A percentile compares a stretch with the other conserved stretches of the same genome.
phyloP scores from a whole-genome alignment of 2,888 invertebrate genomes.

The Cataglyphis albicans region DNA sequence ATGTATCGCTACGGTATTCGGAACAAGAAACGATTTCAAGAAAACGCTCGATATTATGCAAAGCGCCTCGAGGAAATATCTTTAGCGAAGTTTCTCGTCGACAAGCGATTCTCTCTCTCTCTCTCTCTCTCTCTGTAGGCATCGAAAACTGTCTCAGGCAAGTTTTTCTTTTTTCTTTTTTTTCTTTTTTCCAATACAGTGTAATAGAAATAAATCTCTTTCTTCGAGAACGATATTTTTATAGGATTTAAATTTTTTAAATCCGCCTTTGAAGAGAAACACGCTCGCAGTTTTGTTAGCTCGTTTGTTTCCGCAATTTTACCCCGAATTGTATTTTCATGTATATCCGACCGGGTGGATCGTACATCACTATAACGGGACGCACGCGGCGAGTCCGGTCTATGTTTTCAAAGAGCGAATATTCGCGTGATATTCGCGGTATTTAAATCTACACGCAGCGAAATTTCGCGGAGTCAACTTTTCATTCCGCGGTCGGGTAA shows the following conservation, averaged over 20 bases:
- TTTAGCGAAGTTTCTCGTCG: constrained; percentile 34
- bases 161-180: neutral
- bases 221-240: constrained; percentile 31
- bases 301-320: constrained; percentile 37
- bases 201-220: constrained; percentile 42
- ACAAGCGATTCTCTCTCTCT: constrained; percentile 13
- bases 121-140: neutral
- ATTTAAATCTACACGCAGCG: constrained; percentile 42
- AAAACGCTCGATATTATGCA: constrained; percentile 51
- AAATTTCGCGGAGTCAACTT: constrained; percentile 52
- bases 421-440: constrained; percentile 22
- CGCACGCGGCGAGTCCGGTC: neutral
- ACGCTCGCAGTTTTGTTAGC: constrained; percentile 29
- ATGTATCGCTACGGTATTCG: constrained; percentile 44
- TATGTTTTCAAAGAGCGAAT: constrained; percentile 44
- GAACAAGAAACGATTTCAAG: constrained; percentile 43
- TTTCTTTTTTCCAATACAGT: neutral
- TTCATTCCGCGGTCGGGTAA: constrained; percentile 39
- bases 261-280: constrained; percentile 16
- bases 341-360: neutral
- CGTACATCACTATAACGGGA: constrained; percentile 37
- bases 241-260: constrained; percentile 28
- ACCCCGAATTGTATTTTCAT: constrained; percentile 29
- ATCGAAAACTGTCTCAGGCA: constrained; percentile 33
- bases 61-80: constrained; percentile 39